Conservation (phyloP, 2,888 invertebrate genomes). For the Orthonychiurus folsomi region DNA sequence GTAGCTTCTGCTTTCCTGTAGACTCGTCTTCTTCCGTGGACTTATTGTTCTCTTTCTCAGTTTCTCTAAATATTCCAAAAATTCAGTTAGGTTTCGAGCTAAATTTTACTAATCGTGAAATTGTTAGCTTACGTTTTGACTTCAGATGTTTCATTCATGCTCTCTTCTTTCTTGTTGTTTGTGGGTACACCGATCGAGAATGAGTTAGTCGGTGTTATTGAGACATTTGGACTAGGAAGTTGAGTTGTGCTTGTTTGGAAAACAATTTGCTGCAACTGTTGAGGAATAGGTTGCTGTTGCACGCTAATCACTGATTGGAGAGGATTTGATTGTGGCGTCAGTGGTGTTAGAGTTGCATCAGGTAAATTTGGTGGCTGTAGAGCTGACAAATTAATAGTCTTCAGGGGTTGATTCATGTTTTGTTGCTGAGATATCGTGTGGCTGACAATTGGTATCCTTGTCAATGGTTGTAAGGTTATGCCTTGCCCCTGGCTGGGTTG, state of each 20-base stretch:
- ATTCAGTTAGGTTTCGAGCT: neutral
- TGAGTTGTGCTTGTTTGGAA: conserved; percentile 30
- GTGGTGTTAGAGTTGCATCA: conserved; percentile 38
- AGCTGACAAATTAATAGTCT: conserved; percentile 38
- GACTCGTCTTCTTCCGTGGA: conserved; percentile 29
- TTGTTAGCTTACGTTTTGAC: conserved; percentile 19
- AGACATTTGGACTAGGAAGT: conserved; percentile 38
- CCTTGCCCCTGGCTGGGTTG: conserved; percentile 9
- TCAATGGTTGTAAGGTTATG: neutral
- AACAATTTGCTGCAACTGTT: conserved; percentile 26
- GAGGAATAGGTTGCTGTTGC: conserved; percentile 16
- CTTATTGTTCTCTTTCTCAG: conserved; percentile 38
- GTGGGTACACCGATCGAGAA: neutral
- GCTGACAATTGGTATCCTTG: conserved; percentile 11
- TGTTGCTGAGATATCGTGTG: conserved; percentile 18
- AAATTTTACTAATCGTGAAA: conserved; percentile 1
- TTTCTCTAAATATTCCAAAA: no score
- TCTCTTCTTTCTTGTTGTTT: conserved; percentile 7
- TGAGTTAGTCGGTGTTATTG: conserved; percentile 37
- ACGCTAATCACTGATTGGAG: conserved; percentile 13
- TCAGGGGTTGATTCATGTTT: conserved; percentile 28
- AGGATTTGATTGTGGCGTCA: conserved; percentile 31
- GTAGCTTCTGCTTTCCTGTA: conserved; percentile 41
- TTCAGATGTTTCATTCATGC: conserved; percentile 15
- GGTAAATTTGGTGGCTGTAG: conserved; percentile 36